Conservation (phyloP, 2,888 invertebrate species). For the Galerucella calmariensis region DNA sequence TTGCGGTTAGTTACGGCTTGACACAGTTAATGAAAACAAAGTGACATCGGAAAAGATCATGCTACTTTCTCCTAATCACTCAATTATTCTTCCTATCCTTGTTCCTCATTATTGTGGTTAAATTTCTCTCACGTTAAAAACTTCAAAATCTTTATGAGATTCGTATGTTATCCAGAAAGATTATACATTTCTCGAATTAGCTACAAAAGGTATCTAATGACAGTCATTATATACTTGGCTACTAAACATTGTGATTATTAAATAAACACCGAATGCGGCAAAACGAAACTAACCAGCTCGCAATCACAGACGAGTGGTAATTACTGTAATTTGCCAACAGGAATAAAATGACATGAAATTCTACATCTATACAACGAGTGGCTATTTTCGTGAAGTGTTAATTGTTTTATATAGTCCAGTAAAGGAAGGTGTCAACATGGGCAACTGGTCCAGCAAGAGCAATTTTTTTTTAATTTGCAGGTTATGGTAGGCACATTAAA, state of each 20-base stretch:
- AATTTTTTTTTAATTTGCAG: too few species aligned
- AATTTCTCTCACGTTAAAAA: not conserved
- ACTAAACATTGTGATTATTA: constrained; percentile 1
- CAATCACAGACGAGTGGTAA: not conserved
- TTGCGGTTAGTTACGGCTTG: too few species aligned
- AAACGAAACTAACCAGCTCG: not conserved
- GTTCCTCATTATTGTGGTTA: not conserved
- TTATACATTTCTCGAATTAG: constrained; percentile 1
- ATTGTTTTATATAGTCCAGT: not conserved
- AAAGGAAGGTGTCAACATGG: too few species aligned
- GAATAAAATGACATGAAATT: not conserved
- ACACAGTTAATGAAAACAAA: too few species aligned
- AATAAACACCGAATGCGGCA: constrained; percentile 1
- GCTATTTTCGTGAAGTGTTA: not conserved
- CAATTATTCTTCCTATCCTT: too few species aligned
- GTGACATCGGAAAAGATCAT: too few species aligned
- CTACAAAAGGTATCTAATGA: not conserved
- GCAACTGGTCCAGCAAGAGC: too few species aligned
- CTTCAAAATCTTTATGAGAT: not conserved
- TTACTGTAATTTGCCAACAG: not conserved
- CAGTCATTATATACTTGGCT: constrained; percentile 1
- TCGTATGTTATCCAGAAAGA: not conserved
- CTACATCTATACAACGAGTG: not conserved
- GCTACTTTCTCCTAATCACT: too few species aligned
- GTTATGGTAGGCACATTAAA: too few species aligned